These are phyloP conservation scores for Centropus bengalensis DNA, from an alignment of 2,113 vertebrate species.

Conservation along the genomic window DNA sequence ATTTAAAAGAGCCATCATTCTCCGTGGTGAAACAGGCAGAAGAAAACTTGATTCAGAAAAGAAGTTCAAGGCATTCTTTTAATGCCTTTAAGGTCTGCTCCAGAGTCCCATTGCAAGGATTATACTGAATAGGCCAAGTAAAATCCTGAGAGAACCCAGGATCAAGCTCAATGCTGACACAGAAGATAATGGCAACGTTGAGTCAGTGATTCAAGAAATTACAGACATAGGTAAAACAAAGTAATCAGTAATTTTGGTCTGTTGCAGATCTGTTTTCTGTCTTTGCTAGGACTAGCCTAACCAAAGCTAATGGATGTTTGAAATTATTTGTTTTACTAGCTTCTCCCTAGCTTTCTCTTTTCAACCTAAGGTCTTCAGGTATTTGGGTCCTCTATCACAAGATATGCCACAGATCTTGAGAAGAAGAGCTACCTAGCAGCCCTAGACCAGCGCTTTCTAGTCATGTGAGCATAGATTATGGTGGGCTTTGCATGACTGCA, in stretches of 20 bases:
- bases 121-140: not conserved
- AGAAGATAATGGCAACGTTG: not conserved
- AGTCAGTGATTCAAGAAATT: not conserved
- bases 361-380: not conserved
- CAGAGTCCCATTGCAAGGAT: not conserved
- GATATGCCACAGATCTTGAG: accelerated
- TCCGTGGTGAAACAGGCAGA: not conserved
- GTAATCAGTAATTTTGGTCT: not conserved
- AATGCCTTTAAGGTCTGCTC: not conserved
- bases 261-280: not conserved
- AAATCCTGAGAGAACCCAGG: not conserved
- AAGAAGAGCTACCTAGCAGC: not conserved
- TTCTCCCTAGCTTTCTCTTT: not conserved
- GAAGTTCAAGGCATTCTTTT: not conserved
- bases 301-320: not conserved
- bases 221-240: not conserved
- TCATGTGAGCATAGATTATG: not conserved
- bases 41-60: not conserved
- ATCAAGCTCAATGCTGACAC: not conserved
- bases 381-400: not conserved
- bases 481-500: not conserved
- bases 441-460: not conserved
- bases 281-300: not conserved
- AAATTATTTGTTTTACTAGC: not conserved
- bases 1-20: not conserved